phyloP scores from a whole-genome alignment of 1,140 invertebrate genomes.

The Cydia strobilella region DNA sequence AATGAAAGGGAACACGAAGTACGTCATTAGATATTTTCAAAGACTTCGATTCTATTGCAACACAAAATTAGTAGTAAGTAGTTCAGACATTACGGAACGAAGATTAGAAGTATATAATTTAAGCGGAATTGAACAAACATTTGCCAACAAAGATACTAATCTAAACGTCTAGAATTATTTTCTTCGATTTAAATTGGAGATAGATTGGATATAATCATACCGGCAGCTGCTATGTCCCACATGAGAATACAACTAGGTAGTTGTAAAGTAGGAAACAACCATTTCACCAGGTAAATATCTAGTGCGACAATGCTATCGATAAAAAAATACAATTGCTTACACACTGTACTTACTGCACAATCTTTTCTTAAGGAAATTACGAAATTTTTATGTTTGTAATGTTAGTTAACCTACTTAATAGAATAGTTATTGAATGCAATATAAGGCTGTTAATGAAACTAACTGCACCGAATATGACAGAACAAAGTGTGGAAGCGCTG shows the following conservation, averaged over 20 bases:
- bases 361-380: too few relatives aligned
- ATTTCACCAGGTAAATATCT: too few relatives aligned
- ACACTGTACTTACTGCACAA: too few relatives aligned
- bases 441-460: too few relatives aligned
- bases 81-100: background rate
- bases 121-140: constrained; percentile 4
- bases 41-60: background rate
- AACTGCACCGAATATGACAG: too few relatives aligned
- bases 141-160: background rate
- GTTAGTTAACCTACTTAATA: too few relatives aligned
- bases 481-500: too few relatives aligned
- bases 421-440: too few relatives aligned
- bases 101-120: background rate
- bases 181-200: background rate
- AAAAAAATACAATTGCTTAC: too few relatives aligned
- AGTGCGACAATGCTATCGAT: too few relatives aligned
- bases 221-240: background rate
- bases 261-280: background rate
- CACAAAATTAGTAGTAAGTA: background rate
- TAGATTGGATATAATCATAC: background rate
- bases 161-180: background rate
- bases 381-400: too few relatives aligned
- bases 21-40: background rate
- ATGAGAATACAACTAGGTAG: background rate
- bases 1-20: background rate